phyloP scores from a whole-genome alignment of 2,888 invertebrate genomes.

The Dinocampus coccinellae region DNA sequence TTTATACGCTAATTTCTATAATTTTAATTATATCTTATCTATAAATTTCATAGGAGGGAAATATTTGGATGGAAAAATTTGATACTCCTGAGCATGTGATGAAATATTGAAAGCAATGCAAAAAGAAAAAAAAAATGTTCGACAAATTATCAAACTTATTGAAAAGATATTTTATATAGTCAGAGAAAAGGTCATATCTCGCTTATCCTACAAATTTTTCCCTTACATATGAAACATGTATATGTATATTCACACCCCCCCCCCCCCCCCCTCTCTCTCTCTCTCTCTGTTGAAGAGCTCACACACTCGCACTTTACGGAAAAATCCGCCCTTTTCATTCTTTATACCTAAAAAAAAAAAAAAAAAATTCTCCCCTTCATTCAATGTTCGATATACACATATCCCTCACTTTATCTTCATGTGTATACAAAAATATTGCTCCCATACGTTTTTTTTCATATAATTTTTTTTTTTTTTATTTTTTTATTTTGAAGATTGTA shows the following conservation, averaged over 20 bases:
- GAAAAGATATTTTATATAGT: slow-evolving; percentile 68
- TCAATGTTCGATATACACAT: slow-evolving; percentile 2
- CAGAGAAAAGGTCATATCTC: slow-evolving; percentile 23
- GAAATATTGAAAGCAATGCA: slow-evolving; percentile 66
- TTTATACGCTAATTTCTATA: slow-evolving; percentile 45
- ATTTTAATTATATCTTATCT: too few relatives aligned
- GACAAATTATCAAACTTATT: slow-evolving; percentile 67
- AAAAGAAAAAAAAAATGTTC: slow-evolving; percentile 59
- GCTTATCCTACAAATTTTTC: slow-evolving; percentile 33
- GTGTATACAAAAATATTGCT: neutral
- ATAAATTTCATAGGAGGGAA: too few relatives aligned
- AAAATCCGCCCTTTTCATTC: slow-evolving; percentile 9
- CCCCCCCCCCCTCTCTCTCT: too few relatives aligned
- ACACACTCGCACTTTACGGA: slow-evolving; percentile 5
- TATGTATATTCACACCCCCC: neutral
- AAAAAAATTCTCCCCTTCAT: slow-evolving; percentile 19
- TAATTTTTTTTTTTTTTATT: slow-evolving; percentile 15
- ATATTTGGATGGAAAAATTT: too few relatives aligned
- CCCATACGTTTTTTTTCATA: slow-evolving; percentile 26
- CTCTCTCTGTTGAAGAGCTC: neutral
- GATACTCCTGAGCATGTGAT: slow-evolving; percentile 58
- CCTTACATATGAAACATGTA: slow-evolving; percentile 6
- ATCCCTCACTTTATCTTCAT: neutral
- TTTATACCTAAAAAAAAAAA: neutral
- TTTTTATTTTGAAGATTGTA: slow-evolving; percentile 10